Conservation (phyloP, 2,888 invertebrate genomes). For the Microctonus brassicae region DNA sequence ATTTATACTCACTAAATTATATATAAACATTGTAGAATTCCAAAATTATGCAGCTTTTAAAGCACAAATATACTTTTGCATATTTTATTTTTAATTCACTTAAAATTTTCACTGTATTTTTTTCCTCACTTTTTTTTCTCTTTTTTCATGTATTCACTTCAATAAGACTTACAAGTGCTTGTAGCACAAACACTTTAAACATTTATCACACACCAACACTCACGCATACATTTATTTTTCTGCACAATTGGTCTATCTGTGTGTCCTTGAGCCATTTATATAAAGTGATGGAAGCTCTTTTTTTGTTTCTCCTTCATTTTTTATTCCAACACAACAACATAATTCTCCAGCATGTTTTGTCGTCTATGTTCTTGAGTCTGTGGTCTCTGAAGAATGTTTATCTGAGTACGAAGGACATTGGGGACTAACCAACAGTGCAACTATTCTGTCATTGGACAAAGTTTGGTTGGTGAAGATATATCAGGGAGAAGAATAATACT, state of each 20-base stretch:
- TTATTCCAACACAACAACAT: background rate
- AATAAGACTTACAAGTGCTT: background rate
- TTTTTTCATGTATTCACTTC: background rate
- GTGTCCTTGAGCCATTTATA: background rate
- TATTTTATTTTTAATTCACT: background rate
- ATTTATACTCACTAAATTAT: no score
- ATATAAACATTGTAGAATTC: no score
- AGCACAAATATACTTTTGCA: background rate
- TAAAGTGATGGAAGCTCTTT: background rate
- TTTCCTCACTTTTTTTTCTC: background rate
- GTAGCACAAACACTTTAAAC: background rate
- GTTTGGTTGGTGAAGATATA: background rate
- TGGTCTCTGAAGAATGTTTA: background rate
- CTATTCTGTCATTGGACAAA: background rate
- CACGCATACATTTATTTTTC: no score
- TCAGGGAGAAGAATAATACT: background rate
- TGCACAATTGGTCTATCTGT: background rate
- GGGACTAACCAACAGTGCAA: background rate
- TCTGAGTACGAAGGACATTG: background rate
- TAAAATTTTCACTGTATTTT: background rate
- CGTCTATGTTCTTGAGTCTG: background rate
- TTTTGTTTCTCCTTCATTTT: background rate
- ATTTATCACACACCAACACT: background rate
- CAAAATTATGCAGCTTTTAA: no score
- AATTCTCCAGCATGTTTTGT: background rate